phyloP scores from a whole-genome alignment of 2,113 vertebrate genomes.

The Casuarius casuarius region DNA sequence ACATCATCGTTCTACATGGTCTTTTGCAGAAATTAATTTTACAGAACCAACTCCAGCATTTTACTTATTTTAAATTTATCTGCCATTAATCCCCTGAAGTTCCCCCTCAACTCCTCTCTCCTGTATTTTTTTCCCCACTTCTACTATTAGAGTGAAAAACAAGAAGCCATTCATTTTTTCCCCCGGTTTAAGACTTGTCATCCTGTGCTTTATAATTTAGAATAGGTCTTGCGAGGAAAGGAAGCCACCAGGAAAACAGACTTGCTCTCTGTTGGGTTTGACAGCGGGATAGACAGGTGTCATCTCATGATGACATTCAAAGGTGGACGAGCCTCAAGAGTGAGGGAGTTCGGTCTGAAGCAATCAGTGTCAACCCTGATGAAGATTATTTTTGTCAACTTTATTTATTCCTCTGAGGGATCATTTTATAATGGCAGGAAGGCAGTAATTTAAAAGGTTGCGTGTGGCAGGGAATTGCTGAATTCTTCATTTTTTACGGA shows the following conservation, averaged over 20 bases:
- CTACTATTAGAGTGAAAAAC: background rate
- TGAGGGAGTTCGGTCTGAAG: constrained; percentile 20
- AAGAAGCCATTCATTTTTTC: background rate
- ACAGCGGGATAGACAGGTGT: constrained; percentile 52
- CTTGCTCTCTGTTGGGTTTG: background rate
- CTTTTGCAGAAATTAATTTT: background rate
- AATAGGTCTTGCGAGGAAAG: constrained; percentile 22
- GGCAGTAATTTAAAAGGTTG: constrained; percentile 11
- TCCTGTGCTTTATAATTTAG: constrained; percentile 15
- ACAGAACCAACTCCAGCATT: background rate
- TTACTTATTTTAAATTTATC: background rate
- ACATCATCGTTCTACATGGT: background rate
- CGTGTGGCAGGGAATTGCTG: background rate
- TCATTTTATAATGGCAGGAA: background rate
- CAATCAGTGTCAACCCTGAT: constrained; percentile 46
- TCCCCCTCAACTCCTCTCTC: background rate
- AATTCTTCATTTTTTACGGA: background rate
- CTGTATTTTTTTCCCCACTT: background rate
- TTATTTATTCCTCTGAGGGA: constrained; percentile 58
- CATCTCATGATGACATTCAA: constrained; percentile 63
- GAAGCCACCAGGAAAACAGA: constrained; percentile 14
- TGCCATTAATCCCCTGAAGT: background rate
- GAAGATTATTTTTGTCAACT: constrained; percentile 50
- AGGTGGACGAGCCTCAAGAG: constrained; percentile 33
- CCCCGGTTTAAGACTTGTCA: background rate